phyloP scores from a whole-genome alignment of 2,797 vertebrate species.

The Adrianichthys oophorus region DNA sequence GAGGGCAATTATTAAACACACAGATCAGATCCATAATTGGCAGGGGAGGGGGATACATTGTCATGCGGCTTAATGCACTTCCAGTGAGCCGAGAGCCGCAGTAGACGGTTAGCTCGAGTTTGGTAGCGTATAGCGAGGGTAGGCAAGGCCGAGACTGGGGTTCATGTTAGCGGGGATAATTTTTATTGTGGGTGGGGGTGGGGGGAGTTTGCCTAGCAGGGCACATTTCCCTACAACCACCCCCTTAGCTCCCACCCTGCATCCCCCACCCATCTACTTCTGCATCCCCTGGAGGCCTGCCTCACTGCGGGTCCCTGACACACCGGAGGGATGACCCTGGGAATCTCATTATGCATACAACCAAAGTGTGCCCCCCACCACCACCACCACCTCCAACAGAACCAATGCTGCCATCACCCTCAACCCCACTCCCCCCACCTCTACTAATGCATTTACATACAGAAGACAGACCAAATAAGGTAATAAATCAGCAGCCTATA shows the following conservation, averaged over 20 bases:
- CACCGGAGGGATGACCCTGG: slow-evolving; percentile 82
- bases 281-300: slow-evolving; percentile 63
- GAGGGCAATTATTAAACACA: slow-evolving; percentile 84
- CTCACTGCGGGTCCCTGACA: slow-evolving; percentile 70
- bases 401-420: slow-evolving; percentile 49
- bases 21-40: slow-evolving; percentile 84
- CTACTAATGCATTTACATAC: slow-evolving; percentile 81
- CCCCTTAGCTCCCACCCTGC: slow-evolving; percentile 16
- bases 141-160: neutral
- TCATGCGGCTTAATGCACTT: slow-evolving; percentile 77
- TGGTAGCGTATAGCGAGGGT: neutral
- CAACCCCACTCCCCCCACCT: slow-evolving; percentile 50
- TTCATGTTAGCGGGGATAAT: neutral
- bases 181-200: slow-evolving; percentile 4
- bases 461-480: slow-evolving; percentile 86
- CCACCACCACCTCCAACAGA: slow-evolving; percentile 25
- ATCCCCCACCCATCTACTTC: slow-evolving; percentile 31
- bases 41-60: slow-evolving; percentile 56
- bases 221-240: slow-evolving; percentile 47
- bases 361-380: slow-evolving; percentile 70
- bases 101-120: slow-evolving; percentile 56
- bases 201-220: slow-evolving; percentile 41
- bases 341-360: slow-evolving; percentile 84
- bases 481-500: slow-evolving; percentile 84
- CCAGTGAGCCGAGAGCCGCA: slow-evolving; percentile 62